Conservation (phyloP, 2,113 vertebrate genomes). For the Antigone vipio region DNA sequence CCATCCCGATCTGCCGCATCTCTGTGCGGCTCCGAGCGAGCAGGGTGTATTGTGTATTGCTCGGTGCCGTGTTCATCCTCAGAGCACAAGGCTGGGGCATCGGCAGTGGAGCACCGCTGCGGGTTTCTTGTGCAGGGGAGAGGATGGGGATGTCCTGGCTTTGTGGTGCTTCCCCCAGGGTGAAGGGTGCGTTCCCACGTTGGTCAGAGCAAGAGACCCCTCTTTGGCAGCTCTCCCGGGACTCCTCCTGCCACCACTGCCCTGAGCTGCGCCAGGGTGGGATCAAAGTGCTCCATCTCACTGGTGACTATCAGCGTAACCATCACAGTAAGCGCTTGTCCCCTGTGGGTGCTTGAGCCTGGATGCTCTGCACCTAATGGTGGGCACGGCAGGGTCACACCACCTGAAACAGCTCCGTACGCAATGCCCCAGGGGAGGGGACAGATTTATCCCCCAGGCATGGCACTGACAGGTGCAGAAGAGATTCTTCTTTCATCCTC, state of each 20-base stretch:
- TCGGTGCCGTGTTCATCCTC: accelerated
- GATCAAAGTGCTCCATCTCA: not conserved
- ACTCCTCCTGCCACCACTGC: accelerated
- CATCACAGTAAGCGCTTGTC: not conserved
- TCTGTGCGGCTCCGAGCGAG: not conserved
- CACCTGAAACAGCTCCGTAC: not conserved
- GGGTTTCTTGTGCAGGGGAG: not conserved
- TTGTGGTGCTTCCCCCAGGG: not conserved
- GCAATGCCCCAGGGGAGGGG: not conserved
- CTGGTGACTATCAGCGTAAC: not conserved
- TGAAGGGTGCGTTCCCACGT: not conserved
- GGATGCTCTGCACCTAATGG: not conserved
- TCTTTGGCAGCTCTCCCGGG: not conserved
- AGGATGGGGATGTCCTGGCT: not conserved
- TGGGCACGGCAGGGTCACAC: not conserved
- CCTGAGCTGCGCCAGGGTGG: not conserved
- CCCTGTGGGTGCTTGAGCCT: not conserved
- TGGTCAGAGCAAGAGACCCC: not conserved
- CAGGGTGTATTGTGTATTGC: not conserved
- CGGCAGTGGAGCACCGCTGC: accelerated
- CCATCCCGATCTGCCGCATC: not conserved
- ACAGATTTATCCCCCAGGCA: not conserved
- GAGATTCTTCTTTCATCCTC: not conserved
- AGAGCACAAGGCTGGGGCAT: not conserved
- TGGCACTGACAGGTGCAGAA: not conserved